A percentile compares a stretch with the other conserved stretches of the same genome.
Conservation (phyloP, 92 coral and sea anemone species). For the Parazoanthus darwini region DNA sequence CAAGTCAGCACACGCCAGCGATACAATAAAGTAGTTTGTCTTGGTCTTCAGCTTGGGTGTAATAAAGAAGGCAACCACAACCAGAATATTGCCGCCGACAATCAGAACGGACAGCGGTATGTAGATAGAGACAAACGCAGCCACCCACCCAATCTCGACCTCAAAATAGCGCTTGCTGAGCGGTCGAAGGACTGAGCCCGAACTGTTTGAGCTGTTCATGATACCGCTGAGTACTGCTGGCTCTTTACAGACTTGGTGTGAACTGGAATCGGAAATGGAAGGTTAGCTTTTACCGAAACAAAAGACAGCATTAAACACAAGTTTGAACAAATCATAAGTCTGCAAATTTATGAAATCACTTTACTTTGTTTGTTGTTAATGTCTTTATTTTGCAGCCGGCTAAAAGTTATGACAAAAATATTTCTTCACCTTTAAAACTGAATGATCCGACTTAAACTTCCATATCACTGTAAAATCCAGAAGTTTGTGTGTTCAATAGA, state of each 20-base stretch:
- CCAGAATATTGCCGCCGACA: constrained; percentile 64
- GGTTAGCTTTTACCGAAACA: not conserved
- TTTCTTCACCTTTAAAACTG: too few species aligned
- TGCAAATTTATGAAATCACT: too few species aligned
- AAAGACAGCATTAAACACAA: not conserved
- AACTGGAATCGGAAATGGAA: not conserved
- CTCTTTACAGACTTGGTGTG: not conserved
- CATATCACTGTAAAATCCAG: too few species aligned
- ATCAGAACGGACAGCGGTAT: constrained; percentile 46
- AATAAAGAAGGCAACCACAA: constrained; percentile 70
- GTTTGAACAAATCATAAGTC: not conserved
- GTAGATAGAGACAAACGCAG: constrained; percentile 51
- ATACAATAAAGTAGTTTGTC: constrained; percentile 86
- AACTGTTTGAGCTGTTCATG: constrained; percentile 5
- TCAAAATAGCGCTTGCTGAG: not conserved
- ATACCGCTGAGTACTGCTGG: not conserved
- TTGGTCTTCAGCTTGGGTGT: constrained; percentile 81
- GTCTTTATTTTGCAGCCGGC: too few species aligned
- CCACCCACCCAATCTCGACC: constrained; percentile 44
- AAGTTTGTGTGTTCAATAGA: too few species aligned
- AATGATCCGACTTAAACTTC: too few species aligned
- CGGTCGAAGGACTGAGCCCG: not conserved
- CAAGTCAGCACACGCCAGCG: constrained; percentile 82
- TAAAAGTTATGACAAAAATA: too few species aligned
- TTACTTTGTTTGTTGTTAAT: too few species aligned